These are phyloP conservation scores for Rhopalosiphum padi DNA, from an alignment of 1,140 invertebrate species.

Conservation along the genomic window DNA sequence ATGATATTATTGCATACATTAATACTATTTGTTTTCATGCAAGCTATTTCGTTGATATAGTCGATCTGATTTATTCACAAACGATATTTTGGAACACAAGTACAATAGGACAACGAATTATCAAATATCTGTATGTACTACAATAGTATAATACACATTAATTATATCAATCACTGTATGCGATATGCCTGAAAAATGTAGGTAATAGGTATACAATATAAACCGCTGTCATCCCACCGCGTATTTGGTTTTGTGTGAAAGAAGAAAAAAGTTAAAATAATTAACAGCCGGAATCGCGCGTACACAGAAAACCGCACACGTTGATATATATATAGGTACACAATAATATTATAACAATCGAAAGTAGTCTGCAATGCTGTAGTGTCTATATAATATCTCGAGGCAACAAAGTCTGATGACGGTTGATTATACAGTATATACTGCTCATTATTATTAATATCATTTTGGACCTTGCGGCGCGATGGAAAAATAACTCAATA, in stretches of 20 bases:
- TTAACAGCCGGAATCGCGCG: neutral
- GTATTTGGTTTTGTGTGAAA: neutral
- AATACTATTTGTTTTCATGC: too few relatives aligned
- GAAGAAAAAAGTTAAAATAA: neutral
- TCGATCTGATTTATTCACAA: too few relatives aligned
- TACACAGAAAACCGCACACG: neutral
- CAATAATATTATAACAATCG: neutral
- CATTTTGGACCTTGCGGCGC: neutral
- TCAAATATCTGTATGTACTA: too few relatives aligned
- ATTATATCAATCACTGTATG: too few relatives aligned
- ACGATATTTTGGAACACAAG: too few relatives aligned
- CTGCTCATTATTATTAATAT: neutral
- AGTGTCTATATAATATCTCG: neutral
- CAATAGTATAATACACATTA: too few relatives aligned
- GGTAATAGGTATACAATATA: neutral
- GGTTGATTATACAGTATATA: neutral
- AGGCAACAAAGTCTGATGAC: neutral
- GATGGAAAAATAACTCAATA: neutral
- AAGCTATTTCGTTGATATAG: too few relatives aligned
- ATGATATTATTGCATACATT: too few relatives aligned
- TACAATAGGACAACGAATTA: too few relatives aligned
- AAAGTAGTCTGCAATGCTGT: neutral
- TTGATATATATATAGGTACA: neutral
- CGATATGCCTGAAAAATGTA: too few relatives aligned
- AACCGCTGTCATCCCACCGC: too few relatives aligned